Conservation (phyloP, 2,888 invertebrate genomes). For the Pseudanteris insignis region DNA sequence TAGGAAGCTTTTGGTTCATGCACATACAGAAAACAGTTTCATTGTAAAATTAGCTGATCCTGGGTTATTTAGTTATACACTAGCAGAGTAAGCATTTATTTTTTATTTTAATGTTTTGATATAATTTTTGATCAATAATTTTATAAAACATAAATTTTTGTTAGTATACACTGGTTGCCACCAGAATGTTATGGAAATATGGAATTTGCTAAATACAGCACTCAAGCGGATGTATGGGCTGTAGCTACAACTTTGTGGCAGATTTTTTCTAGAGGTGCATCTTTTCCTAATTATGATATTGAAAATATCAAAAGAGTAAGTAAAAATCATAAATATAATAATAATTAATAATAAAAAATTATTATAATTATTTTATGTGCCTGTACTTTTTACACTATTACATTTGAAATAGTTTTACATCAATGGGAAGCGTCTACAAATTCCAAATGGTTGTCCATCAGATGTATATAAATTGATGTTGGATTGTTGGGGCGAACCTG, state of each 20-base stretch:
- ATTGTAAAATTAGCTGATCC: constrained; percentile 86
- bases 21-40: constrained; percentile 75
- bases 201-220: constrained; percentile 74
- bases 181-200: constrained; percentile 81
- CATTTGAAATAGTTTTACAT: constrained; percentile 70
- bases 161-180: constrained; percentile 89
- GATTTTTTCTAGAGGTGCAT: constrained; percentile 82
- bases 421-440: constrained; percentile 75
- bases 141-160: constrained; percentile 13
- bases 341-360: neutral
- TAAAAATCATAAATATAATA: too few relatives aligned
- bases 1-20: constrained; percentile 80
- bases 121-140: neutral
- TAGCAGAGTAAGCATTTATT: constrained; percentile 72
- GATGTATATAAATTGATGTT: constrained; percentile 81
- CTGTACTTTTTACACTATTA: neutral
- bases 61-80: constrained; percentile 70
- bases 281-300: constrained; percentile 61
- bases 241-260: constrained; percentile 93
- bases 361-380: constrained; percentile 1
- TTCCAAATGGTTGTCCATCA: constrained; percentile 75
- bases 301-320: constrained; percentile 64
- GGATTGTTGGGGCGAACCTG: constrained; percentile 83
- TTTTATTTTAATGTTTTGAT: too few relatives aligned
- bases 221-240: constrained; percentile 88